Evolutionary conservation across 2,888 invertebrate species (phyloP).

Genomic region (Caenorhabditis sp.): DNA sequence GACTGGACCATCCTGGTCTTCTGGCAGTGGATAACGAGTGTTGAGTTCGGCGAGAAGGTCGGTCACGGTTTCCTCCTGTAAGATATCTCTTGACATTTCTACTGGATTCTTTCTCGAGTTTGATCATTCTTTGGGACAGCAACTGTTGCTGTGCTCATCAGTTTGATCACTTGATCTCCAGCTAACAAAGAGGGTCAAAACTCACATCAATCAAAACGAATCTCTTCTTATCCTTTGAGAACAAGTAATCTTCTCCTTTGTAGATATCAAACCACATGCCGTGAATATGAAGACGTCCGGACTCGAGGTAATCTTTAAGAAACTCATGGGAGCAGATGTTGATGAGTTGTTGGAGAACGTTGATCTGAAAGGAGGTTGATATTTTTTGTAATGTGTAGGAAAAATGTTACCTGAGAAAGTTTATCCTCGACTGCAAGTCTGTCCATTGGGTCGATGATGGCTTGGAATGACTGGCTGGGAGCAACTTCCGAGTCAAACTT

Average conservation of each 20-base stretch:
- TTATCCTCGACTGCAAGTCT: conserved; percentile 93
- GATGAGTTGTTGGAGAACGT: conserved; percentile 77
- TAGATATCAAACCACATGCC: conserved; percentile 98
- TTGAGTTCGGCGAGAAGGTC: conserved; percentile 65
- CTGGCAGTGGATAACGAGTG: conserved; percentile 59
- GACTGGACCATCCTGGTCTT: conserved; percentile 44
- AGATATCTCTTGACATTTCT: not conserved
- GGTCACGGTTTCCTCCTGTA: conserved; percentile 68
- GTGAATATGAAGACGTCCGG: conserved; percentile 73
- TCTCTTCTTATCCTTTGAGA: conserved; percentile 91
- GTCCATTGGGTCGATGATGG: conserved; percentile 93
- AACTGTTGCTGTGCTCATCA: not conserved
- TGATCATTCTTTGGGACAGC: not conserved
- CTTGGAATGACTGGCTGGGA: conserved; percentile 87
- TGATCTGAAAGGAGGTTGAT: conserved; percentile 66
- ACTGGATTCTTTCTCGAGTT: not conserved
- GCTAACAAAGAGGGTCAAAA: conserved; percentile 84
- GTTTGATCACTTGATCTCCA: conserved; percentile 76
- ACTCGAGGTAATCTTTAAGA: conserved; percentile 68
- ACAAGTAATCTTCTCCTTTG: conserved; percentile 95
- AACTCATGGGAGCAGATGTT: conserved; percentile 76
- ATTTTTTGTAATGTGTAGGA: no score
- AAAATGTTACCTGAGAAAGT: conserved; percentile 90
- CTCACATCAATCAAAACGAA: conserved; percentile 92
- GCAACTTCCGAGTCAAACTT: conserved; percentile 68